phyloP scores from a whole-genome alignment of 2,888 invertebrate genomes.

The Tetheella fluctuosa region DNA sequence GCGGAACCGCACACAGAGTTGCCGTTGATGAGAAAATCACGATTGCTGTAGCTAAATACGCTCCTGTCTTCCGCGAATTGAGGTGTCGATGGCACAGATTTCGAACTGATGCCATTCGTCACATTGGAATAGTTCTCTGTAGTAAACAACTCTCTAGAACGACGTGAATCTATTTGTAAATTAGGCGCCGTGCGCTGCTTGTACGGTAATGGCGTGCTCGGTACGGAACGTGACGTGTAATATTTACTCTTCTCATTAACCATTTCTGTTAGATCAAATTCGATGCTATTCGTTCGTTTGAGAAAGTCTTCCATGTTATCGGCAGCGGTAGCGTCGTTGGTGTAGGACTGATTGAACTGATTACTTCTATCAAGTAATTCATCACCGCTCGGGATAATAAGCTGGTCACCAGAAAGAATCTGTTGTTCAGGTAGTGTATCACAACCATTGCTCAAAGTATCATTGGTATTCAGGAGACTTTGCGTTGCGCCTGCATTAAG shows the following conservation, averaged over 20 bases:
- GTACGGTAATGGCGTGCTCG: conserved; percentile 86
- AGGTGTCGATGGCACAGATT: conserved; percentile 90
- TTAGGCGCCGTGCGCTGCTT: conserved; percentile 63
- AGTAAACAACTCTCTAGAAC: conserved; percentile 65
- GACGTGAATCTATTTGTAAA: conserved; percentile 70
- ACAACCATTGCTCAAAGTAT: conserved; percentile 69
- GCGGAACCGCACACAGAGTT: conserved; percentile 75
- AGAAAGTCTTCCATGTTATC: conserved; percentile 76
- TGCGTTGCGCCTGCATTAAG: conserved; percentile 61
- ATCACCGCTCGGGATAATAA: conserved; percentile 70
- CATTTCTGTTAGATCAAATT: conserved; percentile 71
- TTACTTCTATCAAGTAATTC: conserved; percentile 60
- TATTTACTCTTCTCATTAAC: conserved; percentile 72
- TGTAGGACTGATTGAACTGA: conserved; percentile 66
- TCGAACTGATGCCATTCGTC: conserved; percentile 85
- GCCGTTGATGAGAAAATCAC: conserved; percentile 86
- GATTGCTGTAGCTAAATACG: conserved; percentile 85
- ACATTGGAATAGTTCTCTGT: conserved; percentile 56
- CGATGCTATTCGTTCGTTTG: conserved; percentile 75
- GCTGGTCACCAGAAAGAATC: conserved; percentile 68
- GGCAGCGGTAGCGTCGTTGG: conserved; percentile 51
- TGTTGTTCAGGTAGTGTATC: conserved; percentile 67
- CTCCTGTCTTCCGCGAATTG: conserved; percentile 79
- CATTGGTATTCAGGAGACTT: conserved; percentile 59
- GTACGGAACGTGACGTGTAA: conserved; percentile 87